Conservation (phyloP, 2,113 vertebrate species). For the Microtus pennsylvanicus region DNA sequence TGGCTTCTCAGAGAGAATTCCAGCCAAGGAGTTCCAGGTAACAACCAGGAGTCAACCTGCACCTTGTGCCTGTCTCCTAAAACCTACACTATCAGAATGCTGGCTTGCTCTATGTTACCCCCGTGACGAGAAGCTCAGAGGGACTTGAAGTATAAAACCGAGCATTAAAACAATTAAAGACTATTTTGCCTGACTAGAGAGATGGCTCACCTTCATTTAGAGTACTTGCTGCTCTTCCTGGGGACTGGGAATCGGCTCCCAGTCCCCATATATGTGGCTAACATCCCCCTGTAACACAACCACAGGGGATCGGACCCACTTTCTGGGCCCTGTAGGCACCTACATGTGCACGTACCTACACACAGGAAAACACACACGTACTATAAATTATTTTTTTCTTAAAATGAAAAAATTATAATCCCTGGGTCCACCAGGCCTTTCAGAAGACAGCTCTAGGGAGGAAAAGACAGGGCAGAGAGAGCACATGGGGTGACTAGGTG, state of each 20-base stretch:
- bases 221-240: background rate
- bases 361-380: no score
- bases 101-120: constrained; percentile 48
- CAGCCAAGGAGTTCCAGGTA: constrained; percentile 55
- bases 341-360: background rate
- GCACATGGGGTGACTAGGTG: no score
- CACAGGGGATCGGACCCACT: background rate
- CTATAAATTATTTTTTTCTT: background rate
- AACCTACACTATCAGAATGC: constrained; percentile 61
- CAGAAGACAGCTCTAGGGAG: background rate
- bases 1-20: constrained; percentile 70
- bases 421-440: background rate
- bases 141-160: background rate
- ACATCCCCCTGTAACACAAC: background rate
- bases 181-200: background rate
- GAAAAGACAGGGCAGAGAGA: background rate
- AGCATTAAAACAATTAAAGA: background rate
- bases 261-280: background rate
- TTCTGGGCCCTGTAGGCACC: no score
- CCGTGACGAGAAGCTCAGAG: background rate
- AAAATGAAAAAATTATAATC: background rate
- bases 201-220: background rate
- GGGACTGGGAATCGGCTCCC: background rate
- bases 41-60: constrained; percentile 77
- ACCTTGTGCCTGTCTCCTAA: constrained; percentile 73